These are phyloP conservation scores for Neodon shergylaensis DNA, from an alignment of 2,113 vertebrate genomes.

Conservation along the genomic window DNA sequence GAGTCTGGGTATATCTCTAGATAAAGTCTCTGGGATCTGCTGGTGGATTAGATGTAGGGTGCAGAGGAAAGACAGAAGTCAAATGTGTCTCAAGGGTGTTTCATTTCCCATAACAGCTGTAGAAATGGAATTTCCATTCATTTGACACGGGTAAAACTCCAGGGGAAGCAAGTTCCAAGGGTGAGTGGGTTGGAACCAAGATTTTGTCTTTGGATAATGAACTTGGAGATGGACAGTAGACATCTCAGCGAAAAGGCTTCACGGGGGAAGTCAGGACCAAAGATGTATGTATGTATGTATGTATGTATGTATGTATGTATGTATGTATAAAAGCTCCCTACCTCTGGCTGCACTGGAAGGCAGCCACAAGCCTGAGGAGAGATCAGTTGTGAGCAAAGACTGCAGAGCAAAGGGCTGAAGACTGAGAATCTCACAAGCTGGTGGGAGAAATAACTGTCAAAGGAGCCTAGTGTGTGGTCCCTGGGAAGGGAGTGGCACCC, in stretches of 20 bases:
- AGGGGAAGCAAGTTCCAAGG: neutral
- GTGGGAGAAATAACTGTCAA: neutral
- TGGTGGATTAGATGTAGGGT: accelerated
- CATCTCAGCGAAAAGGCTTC: neutral
- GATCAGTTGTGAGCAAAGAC: neutral
- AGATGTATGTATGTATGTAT: neutral
- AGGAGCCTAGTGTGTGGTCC: neutral
- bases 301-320: no score
- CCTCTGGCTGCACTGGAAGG: accelerated
- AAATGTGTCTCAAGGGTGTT: neutral
- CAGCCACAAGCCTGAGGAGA: accelerated
- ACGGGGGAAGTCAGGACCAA: neutral
- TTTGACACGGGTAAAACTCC: neutral
- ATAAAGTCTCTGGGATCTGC: neutral
- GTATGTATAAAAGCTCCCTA: neutral
- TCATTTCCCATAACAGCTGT: neutral
- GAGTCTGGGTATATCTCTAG: neutral
- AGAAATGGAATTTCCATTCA: neutral
- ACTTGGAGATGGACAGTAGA: neutral
- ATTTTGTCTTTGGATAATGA: neutral
- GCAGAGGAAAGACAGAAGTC: neutral
- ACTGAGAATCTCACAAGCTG: neutral
- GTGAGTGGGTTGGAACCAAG: neutral
- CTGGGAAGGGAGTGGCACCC: neutral
- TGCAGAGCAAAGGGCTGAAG: neutral